Evolutionary conservation across 2,113 vertebrate species (phyloP).

Genomic region (Tor tambroides): DNA sequence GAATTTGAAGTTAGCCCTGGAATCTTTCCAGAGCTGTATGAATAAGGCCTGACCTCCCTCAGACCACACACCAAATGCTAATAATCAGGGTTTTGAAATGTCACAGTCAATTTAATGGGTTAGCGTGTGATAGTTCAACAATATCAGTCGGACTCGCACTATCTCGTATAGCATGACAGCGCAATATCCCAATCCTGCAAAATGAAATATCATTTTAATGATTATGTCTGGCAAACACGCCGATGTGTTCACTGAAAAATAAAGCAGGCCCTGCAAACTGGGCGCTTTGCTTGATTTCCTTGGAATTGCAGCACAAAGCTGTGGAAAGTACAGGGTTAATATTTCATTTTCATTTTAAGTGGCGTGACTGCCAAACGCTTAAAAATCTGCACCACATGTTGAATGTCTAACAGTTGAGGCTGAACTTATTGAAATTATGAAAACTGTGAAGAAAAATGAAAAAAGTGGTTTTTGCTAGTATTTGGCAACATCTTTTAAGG

Average conservation of each 20-base stretch:
- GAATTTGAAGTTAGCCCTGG: slow-evolving; percentile 27
- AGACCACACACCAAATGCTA: slow-evolving; percentile 21
- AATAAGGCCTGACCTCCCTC: slow-evolving; percentile 11
- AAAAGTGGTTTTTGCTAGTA: neutral
- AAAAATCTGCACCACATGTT: slow-evolving; percentile 34
- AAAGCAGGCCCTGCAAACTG: neutral
- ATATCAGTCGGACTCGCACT: neutral
- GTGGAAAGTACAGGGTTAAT: neutral
- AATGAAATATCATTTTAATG: slow-evolving; percentile 22
- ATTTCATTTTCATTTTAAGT: slow-evolving; percentile 20
- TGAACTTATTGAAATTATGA: slow-evolving; percentile 9
- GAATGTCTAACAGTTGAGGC: neutral
- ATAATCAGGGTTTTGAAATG: slow-evolving; percentile 43
- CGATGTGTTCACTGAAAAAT: slow-evolving; percentile 10
- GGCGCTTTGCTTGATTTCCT: neutral
- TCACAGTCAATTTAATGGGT: slow-evolving; percentile 26
- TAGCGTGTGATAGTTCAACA: slow-evolving; percentile 15
- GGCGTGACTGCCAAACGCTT: neutral
- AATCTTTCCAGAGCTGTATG: slow-evolving; percentile 36
- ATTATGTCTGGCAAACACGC: slow-evolving; percentile 1
- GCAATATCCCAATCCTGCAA: neutral
- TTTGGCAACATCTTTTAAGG: slow-evolving; percentile 37
- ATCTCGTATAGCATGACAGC: neutral
- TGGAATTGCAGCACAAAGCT: neutral
- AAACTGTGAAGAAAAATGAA: slow-evolving; percentile 17